phyloP scores from a whole-genome alignment of 2,888 invertebrate genomes.

The Dendrolimus houi region DNA sequence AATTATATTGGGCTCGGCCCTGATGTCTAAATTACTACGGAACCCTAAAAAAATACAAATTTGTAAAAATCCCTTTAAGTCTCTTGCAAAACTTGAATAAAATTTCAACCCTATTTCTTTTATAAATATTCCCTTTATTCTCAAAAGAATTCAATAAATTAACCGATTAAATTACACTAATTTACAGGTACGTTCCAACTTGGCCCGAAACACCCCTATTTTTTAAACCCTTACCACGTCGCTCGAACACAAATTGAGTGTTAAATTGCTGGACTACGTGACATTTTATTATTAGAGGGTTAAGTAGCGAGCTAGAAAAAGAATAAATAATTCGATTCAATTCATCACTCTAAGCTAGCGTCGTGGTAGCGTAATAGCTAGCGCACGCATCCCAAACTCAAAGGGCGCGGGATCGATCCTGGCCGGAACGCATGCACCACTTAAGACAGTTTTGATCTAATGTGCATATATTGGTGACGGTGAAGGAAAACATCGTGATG shows the following conservation, averaged over 20 bases:
- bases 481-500: too few relatives aligned
- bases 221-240: slow-evolving; percentile 28
- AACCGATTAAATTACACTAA: not conserved
- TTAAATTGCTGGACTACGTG: slow-evolving; percentile 60
- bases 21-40: too few relatives aligned
- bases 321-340: not conserved
- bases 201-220: slow-evolving; percentile 15
- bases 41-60: too few relatives aligned
- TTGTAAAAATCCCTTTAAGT: too few relatives aligned
- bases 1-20: too few relatives aligned
- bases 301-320: not conserved
- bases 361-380: too few relatives aligned
- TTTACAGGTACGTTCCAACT: not conserved
- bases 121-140: slow-evolving; percentile 7
- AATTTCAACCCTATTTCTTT: slow-evolving; percentile 10
- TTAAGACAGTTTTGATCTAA: too few relatives aligned
- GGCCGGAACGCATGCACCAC: too few relatives aligned
- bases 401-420: too few relatives aligned
- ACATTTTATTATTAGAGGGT: slow-evolving; percentile 18
- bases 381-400: too few relatives aligned
- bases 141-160: not conserved
- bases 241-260: slow-evolving; percentile 54
- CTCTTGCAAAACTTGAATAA: slow-evolving; percentile 4
- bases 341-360: not conserved
- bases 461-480: too few relatives aligned